Evolutionary conservation across 2,113 vertebrate genomes (phyloP).

Genomic region (Spermophilus dauricus): DNA sequence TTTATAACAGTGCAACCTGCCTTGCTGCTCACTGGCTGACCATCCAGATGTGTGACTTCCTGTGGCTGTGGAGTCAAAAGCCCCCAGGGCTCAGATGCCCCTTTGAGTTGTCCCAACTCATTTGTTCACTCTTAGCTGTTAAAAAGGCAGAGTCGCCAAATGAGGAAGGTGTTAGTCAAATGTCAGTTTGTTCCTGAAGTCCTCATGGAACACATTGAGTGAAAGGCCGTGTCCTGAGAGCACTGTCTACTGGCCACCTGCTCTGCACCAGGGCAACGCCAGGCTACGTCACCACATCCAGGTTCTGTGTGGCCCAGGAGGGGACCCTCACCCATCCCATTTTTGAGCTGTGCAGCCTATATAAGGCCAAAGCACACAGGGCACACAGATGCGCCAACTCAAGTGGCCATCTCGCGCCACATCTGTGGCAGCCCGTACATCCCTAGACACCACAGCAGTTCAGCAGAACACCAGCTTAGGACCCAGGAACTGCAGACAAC

Average conservation of each 20-base stretch:
- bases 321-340: not conserved
- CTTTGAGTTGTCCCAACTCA: not conserved
- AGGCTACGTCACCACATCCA: not conserved
- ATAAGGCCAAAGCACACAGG: not conserved
- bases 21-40: not conserved
- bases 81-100: not conserved
- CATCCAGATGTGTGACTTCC: not conserved
- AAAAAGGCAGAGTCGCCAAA: not conserved
- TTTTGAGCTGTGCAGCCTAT: not conserved
- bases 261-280: fast-evolving
- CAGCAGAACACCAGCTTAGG: not conserved
- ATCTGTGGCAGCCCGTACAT: not conserved
- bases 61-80: not conserved
- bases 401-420: not conserved
- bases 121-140: not conserved
- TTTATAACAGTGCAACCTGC: not conserved
- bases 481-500: no score
- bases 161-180: not conserved
- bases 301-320: not conserved
- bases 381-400: not conserved
- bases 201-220: not conserved
- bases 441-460: fast-evolving
- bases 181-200: not conserved
- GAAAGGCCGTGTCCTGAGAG: not conserved
- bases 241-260: not conserved